Evolutionary conservation across 2,113 vertebrate species (phyloP).

Genomic region (Eptatretus burgeri): DNA sequence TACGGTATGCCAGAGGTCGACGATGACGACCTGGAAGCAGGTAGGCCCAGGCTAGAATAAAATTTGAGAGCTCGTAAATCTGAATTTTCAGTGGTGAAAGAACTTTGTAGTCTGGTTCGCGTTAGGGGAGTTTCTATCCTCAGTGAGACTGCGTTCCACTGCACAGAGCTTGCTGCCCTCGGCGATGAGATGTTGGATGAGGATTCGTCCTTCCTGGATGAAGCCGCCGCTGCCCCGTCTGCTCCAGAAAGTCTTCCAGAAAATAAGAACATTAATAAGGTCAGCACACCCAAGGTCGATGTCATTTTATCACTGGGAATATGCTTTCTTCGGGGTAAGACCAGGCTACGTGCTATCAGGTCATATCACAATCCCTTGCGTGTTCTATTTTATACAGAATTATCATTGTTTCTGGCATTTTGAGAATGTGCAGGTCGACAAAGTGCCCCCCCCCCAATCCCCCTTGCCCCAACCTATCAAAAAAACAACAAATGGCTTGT

Average conservation of each 20-base stretch:
- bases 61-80: too few species aligned
- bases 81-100: too few species aligned
- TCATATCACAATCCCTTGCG: neutral
- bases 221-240: constrained; percentile 50
- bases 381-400: neutral
- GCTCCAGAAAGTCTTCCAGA: constrained; percentile 61
- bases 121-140: too few species aligned
- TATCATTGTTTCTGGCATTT: neutral
- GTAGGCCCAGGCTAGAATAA: constrained; percentile 16
- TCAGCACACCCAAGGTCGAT: constrained; percentile 13
- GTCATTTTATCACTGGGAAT: too few species aligned
- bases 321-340: neutral
- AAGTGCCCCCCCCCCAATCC: neutral
- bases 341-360: neutral
- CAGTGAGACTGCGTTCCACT: too few species aligned
- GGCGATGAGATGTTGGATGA: constrained; percentile 84
- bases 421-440: neutral
- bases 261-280: constrained; percentile 45
- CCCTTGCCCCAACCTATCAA: too few species aligned
- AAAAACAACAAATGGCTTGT: too few species aligned
- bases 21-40: constrained; percentile 76
- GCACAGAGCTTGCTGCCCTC: constrained; percentile 52
- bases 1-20: constrained; percentile 82
- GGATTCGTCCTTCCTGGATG: constrained; percentile 77
- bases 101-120: too few species aligned